Percentiles rank a stretch among this genome's conserved stretches.
phyloP scores from a whole-genome alignment of 2,797 vertebrate species.

The Vireo griseus region DNA sequence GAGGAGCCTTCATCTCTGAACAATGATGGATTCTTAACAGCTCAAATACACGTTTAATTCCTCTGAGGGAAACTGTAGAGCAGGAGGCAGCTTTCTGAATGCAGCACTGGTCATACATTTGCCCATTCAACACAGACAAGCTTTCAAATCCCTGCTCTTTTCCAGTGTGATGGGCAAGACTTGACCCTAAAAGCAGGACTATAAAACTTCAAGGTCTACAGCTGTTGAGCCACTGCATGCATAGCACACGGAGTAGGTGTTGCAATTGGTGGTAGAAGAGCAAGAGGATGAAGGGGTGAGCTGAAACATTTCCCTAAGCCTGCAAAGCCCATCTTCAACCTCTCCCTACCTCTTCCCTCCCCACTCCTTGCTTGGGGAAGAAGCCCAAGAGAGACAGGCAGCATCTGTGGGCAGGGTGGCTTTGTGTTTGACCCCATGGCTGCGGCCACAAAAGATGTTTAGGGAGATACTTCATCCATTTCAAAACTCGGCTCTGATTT shows the following conservation, averaged over 20 bases:
- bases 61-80: background rate
- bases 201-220: background rate
- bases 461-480: background rate
- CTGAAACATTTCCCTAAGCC: background rate
- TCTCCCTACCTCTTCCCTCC: background rate
- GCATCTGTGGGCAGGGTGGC: background rate
- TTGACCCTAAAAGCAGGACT: background rate
- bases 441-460: background rate
- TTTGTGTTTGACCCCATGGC: background rate
- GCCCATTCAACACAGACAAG: background rate
- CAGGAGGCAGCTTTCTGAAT: background rate
- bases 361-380: background rate
- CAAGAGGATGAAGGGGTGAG: background rate
- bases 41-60: background rate
- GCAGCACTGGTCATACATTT: background rate
- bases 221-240: background rate
- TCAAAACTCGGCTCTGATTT: background rate
- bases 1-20: background rate
- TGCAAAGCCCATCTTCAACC: fast-evolving
- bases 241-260: fast-evolving
- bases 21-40: background rate
- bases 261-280: background rate
- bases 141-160: background rate
- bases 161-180: background rate
- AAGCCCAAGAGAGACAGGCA: fast-evolving